A percentile compares a stretch with the other conserved stretches of the same genome.
Evolutionary conservation across 53 echinoderm and acorn worm genomes (phyloP).

Genomic region (Arbacia lixula): DNA sequence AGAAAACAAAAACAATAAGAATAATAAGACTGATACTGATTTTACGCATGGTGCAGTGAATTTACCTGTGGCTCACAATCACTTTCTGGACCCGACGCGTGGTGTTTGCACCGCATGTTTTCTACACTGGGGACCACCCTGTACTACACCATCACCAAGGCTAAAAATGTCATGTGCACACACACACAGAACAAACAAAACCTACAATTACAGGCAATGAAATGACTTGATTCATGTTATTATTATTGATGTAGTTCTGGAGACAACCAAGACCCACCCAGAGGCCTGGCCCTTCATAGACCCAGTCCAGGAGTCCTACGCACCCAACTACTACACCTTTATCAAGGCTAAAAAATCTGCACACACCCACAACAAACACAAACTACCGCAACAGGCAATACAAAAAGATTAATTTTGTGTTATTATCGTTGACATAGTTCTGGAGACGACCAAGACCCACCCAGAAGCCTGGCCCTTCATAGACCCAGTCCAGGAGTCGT

Average conservation of each 20-base stretch:
- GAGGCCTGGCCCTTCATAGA: conserved; percentile 88
- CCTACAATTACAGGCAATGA: too few species aligned
- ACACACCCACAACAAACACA: conserved; percentile 68
- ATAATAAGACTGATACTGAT: too few species aligned
- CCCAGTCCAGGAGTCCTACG: conserved; percentile 80
- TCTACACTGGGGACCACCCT: too few species aligned
- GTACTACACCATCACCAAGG: too few species aligned
- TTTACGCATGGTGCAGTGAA: too few species aligned
- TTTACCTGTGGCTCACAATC: too few species aligned
- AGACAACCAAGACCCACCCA: conserved; percentile 67
- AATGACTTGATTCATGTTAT: too few species aligned
- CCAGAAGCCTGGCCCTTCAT: conserved; percentile 93
- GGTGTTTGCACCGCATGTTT: too few species aligned
- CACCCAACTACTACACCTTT: conserved; percentile 80
- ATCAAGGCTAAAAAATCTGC: conserved; percentile 82
- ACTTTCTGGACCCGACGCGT: too few species aligned
- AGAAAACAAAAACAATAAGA: too few species aligned
- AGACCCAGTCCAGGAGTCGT: conserved; percentile 90
- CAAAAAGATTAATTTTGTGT: background rate
- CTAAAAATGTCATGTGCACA: too few species aligned
- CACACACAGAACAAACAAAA: too few species aligned
- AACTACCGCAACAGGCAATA: conserved; percentile 73
- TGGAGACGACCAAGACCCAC: conserved; percentile 79
- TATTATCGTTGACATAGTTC: conserved; percentile 54
- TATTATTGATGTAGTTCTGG: conserved; percentile 56